Conservation (phyloP, 2,888 invertebrate species). For the Tipula lateralis region DNA sequence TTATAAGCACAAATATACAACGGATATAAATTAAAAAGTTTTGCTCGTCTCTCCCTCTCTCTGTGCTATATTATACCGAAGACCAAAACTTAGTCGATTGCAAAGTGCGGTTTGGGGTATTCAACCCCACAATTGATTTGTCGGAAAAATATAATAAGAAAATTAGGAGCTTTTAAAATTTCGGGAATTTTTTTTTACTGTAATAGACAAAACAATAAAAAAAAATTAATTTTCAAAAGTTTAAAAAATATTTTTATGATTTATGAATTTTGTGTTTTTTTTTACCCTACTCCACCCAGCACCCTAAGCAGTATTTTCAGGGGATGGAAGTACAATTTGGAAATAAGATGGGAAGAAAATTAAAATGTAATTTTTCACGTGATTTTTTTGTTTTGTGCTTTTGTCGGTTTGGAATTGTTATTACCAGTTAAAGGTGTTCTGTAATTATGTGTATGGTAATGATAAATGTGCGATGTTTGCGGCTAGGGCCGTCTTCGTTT, state of each 20-base stretch:
- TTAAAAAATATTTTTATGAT: constrained; percentile 14
- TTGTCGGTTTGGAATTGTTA: neutral
- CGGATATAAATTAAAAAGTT: constrained; percentile 6
- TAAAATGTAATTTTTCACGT: constrained; percentile 24
- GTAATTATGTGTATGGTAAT: neutral
- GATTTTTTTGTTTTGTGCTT: neutral
- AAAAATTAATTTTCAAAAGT: neutral
- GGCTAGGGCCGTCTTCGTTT: neutral
- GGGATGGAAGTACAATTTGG: neutral
- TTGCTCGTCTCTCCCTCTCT: neutral
- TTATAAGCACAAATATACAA: neutral
- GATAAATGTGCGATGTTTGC: neutral
- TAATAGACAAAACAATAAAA: constrained; percentile 19
- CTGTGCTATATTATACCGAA: neutral
- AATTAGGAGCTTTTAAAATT: neutral
- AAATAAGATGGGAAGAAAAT: neutral
- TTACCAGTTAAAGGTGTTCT: neutral
- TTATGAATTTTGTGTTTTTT: neutral
- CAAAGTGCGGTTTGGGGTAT: neutral
- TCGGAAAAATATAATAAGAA: neutral
- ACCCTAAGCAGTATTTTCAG: neutral
- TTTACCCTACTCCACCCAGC: no score
- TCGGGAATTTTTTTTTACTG: neutral
- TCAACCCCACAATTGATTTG: constrained; percentile 3
- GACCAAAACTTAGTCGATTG: neutral